Conservation (phyloP, 1,140 invertebrate species). For the Procambarus clarkii region DNA sequence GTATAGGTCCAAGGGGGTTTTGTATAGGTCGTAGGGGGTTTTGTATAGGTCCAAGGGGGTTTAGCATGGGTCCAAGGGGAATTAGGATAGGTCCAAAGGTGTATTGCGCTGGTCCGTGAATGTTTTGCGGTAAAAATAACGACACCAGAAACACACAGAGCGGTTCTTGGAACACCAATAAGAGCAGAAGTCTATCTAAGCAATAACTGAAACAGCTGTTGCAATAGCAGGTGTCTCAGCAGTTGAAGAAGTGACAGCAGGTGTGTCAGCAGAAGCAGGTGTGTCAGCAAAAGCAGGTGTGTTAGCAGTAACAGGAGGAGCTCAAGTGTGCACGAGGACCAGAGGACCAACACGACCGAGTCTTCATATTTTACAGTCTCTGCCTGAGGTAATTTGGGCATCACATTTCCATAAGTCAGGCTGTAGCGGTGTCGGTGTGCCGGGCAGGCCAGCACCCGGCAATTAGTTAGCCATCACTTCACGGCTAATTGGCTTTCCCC, state of each 20-base stretch:
- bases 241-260: background rate
- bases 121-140: no score
- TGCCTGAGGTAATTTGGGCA: slow-evolving; percentile 41
- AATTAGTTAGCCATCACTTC: slow-evolving; percentile 62
- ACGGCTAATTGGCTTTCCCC: slow-evolving; percentile 50
- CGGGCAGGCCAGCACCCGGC: slow-evolving; percentile 19
- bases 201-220: background rate
- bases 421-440: slow-evolving; percentile 38
- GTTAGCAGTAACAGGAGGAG: background rate
- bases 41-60: no score
- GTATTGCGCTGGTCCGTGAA: no score
- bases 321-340: background rate
- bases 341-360: slow-evolving; percentile 18
- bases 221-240: background rate
- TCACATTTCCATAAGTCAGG: slow-evolving; percentile 59
- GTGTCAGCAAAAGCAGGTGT: background rate
- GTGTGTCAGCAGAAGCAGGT: background rate
- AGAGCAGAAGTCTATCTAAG: background rate
- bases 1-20: no score
- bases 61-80: no score
- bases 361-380: slow-evolving; percentile 51
- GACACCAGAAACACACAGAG: background rate
- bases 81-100: no score
- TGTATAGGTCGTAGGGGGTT: no score
- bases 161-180: background rate